Evolutionary conservation across 2,888 invertebrate genomes (phyloP).

Genomic region (Euproctis similis): DNA sequence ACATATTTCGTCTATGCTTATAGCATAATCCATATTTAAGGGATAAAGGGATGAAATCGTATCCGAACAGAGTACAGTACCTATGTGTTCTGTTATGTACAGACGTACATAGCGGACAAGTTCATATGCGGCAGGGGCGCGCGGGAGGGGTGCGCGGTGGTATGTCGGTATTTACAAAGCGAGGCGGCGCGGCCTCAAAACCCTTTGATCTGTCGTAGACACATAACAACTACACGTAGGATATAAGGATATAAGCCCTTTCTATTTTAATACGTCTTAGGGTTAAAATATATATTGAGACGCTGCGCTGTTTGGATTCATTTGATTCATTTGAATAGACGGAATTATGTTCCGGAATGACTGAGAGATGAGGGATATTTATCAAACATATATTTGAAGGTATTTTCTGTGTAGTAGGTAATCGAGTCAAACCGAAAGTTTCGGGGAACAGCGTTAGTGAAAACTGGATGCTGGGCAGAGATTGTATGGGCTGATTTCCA

Average conservation of each 20-base stretch:
- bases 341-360: too few relatives aligned
- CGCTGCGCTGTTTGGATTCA: slow-evolving; percentile 23
- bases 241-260: slow-evolving; percentile 39
- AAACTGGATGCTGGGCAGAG: too few relatives aligned
- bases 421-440: too few relatives aligned
- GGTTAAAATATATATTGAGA: slow-evolving; percentile 32
- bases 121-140: slow-evolving; percentile 18
- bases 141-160: too few relatives aligned
- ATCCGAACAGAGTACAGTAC: slow-evolving; percentile 17
- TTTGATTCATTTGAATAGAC: slow-evolving; percentile 14
- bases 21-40: slow-evolving; percentile 17
- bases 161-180: slow-evolving; percentile 50
- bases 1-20: too few relatives aligned
- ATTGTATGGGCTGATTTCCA: too few relatives aligned
- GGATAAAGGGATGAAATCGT: slow-evolving; percentile 17
- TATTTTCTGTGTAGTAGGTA: too few relatives aligned
- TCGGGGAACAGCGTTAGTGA: too few relatives aligned
- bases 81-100: slow-evolving; percentile 6
- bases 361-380: too few relatives aligned
- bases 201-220: slow-evolving; percentile 58
- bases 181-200: slow-evolving; percentile 26
- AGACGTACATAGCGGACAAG: slow-evolving; percentile 11
- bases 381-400: too few relatives aligned
- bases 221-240: slow-evolving; percentile 28
- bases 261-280: slow-evolving; percentile 57